phyloP scores from a whole-genome alignment of 2,888 invertebrate species.

The Eugnorisma glareosa region DNA sequence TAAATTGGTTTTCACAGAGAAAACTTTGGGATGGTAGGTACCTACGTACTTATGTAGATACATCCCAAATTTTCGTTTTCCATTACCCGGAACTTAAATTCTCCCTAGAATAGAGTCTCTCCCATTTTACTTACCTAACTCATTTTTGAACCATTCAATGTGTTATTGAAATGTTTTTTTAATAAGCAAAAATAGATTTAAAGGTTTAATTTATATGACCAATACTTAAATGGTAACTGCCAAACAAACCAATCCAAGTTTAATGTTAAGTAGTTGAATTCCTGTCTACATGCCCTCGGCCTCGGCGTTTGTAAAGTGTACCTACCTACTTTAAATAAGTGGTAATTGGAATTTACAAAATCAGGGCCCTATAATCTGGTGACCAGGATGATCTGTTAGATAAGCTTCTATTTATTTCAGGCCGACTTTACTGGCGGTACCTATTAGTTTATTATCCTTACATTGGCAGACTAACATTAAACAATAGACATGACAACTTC shows the following conservation, averaged over 20 bases:
- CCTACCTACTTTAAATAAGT: neutral
- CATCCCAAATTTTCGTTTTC: too few species aligned
- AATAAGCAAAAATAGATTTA: too few species aligned
- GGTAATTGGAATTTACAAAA: neutral
- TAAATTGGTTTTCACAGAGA: too few species aligned
- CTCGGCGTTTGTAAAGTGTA: neutral
- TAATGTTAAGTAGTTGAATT: neutral
- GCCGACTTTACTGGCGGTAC: too few species aligned
- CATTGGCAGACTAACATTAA: neutral
- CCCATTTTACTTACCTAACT: neutral
- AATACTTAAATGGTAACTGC: neutral
- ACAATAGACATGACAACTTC: neutral
- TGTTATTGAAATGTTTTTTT: neutral
- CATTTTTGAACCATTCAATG: neutral
- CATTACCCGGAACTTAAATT: neutral
- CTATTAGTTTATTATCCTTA: neutral
- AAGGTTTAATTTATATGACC: neutral
- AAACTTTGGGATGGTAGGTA: neutral
- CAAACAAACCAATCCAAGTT: neutral
- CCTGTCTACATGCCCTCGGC: neutral
- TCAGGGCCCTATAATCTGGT: neutral
- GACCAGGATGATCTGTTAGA: slow-evolving; percentile 4
- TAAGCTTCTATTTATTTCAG: slow-evolving; percentile 6
- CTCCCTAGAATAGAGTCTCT: neutral
- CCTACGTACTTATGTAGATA: too few species aligned